Evolutionary conservation across 2,797 vertebrate genomes (phyloP).

Genomic region (Pangasius macronema): DNA sequence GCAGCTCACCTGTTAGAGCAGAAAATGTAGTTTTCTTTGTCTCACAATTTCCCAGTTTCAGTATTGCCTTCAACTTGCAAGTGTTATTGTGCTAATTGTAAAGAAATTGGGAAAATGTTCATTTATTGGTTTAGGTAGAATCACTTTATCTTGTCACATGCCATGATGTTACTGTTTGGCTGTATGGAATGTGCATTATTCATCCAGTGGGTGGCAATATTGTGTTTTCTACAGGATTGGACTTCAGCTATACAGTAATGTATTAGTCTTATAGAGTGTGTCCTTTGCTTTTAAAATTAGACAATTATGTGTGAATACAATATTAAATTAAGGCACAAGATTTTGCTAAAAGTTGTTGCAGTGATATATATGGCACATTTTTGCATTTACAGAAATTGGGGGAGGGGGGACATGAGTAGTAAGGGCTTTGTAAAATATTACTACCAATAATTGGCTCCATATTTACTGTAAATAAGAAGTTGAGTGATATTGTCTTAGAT

Average conservation of each 20-base stretch:
- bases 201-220: conserved; percentile 54
- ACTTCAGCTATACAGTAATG: conserved; percentile 34
- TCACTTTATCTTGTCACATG: conserved; percentile 44
- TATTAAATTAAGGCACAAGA: conserved; percentile 13
- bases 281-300: conserved; percentile 24
- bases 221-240: conserved; percentile 46
- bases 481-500: neutral
- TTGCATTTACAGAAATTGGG: conserved; percentile 28
- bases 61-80: conserved; percentile 32
- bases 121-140: conserved; percentile 18
- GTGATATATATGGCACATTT: conserved; percentile 16
- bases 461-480: conserved; percentile 45
- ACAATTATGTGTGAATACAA: conserved; percentile 12
- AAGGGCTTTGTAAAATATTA: conserved; percentile 56
- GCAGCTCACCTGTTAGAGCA: conserved; percentile 9
- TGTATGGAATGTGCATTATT: conserved; percentile 40
- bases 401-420: conserved; percentile 9
- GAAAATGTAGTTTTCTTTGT: conserved; percentile 12
- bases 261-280: conserved; percentile 16
- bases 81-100: conserved; percentile 25
- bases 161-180: conserved; percentile 35
- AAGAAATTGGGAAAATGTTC: conserved; percentile 17
- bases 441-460: conserved; percentile 26
- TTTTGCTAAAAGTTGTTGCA: conserved; percentile 23
- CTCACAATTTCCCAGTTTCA: conserved; percentile 15